Base-by-base conservation (phyloP, 2,888 invertebrate genomes). In the Temnothorax rugatulus region DNA sequence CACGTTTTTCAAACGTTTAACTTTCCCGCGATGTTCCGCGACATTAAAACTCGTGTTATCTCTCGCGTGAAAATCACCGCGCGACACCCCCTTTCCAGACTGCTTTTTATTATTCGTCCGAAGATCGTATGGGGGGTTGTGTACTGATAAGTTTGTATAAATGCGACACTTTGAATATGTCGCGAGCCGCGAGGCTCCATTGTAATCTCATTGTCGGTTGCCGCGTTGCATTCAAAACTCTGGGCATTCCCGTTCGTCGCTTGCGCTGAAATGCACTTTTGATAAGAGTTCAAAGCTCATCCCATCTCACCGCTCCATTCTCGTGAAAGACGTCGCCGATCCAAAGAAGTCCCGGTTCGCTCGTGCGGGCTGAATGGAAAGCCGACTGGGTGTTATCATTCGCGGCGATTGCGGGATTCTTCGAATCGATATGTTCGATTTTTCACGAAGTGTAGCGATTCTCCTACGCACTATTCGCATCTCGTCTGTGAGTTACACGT, bases 251-350 rank as follows among this genome's bases (percentile, higher is more conserved):
- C 44, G 13, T 52, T 68, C 41, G 50, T 63, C 64, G 76, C 41
- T 52, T 18, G 54, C 41, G 71, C 38, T 59, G 73, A 79, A 79
- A 79, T 79, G 73, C 59, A 71, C 73, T 71, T 79, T 79, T 79
- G 79, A 79, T 79, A 79, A 79, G 59, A 71, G 73, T 79, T 79
- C 59, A 79, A 79, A 79, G 79, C 73, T 50, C 59, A 57, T 29
- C 59, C 79, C 57, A 47, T 47, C 71, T 71, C 59, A 7, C 59
- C 79, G 47, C 47, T 25, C 41, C 34, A 34, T 69, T 38, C 25
- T 38, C 34, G 47, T 59, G 57, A 79, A 59, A 79, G 79, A 71
- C 59, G 47, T 79, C 79, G 59, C 21, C 57, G 57, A 69, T 47
- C 59, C 13, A 61, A 79, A 71, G 59, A 38, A 79, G 71, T 79